These are phyloP conservation scores for Griposia aprilina DNA, from an alignment of 2,888 invertebrate genomes.

Conservation along the genomic window DNA sequence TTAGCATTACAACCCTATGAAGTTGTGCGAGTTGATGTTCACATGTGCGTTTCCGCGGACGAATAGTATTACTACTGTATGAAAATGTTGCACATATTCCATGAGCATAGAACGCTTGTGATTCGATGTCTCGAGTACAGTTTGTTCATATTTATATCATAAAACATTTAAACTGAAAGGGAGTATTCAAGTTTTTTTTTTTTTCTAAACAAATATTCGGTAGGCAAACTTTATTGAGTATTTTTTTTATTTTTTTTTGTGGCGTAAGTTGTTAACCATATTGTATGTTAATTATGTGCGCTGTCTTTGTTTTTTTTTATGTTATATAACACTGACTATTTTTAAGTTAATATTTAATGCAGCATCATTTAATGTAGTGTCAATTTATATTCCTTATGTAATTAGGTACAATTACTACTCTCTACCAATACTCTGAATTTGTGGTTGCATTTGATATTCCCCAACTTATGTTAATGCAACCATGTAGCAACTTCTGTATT, in stretches of 20 bases:
- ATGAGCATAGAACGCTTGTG: conserved; percentile 27
- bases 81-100: conserved; percentile 43
- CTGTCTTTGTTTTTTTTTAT: not conserved
- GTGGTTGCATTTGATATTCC: not conserved
- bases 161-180: not conserved
- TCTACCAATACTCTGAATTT: not conserved
- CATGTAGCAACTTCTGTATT: no score
- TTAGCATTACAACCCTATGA: conserved; percentile 7
- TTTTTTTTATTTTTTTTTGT: no score
- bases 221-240: no score
- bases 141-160: conserved; percentile 11
- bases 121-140: conserved; percentile 17
- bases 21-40: conserved; percentile 17
- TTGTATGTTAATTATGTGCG: no score
- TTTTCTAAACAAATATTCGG: not conserved
- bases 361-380: no score
- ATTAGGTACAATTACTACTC: no score
- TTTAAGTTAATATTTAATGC: no score
- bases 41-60: conserved; percentile 28
- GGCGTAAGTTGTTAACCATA: no score
- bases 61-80: conserved; percentile 26
- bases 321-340: no score
- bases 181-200: no score
- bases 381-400: no score
- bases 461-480: no score